Percentiles rank a stretch among this genome's conserved stretches.
Conservation (phyloP, 2,888 invertebrate species). For the Epirrhoe tristata region DNA sequence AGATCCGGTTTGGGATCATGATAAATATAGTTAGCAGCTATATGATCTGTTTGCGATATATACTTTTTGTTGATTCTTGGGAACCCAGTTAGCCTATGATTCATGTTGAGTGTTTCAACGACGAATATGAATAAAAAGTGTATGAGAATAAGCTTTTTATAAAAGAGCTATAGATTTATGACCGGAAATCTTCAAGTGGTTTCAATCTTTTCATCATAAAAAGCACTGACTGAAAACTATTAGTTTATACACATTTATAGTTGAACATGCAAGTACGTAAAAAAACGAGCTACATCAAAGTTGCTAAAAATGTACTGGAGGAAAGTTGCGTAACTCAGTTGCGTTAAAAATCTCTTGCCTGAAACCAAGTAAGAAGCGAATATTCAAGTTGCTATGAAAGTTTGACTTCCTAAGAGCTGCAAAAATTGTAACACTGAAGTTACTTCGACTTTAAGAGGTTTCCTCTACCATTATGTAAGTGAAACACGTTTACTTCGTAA, state of each 20-base stretch:
- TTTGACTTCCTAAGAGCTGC: slow-evolving; percentile 43
- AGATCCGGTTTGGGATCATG: slow-evolving; percentile 59
- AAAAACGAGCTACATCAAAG: background rate
- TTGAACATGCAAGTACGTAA: background rate
- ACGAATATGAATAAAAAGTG: slow-evolving; percentile 25
- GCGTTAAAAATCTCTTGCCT: slow-evolving; percentile 18
- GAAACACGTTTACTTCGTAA: slow-evolving; percentile 70
- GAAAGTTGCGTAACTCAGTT: slow-evolving; percentile 25
- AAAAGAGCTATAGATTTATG: slow-evolving; percentile 27
- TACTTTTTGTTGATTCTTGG: slow-evolving; percentile 43
- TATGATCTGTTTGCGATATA: slow-evolving; percentile 43
- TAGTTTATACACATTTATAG: background rate
- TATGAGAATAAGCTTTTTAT: slow-evolving; percentile 26
- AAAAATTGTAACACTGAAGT: slow-evolving; percentile 49
- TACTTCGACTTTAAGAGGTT: slow-evolving; percentile 54
- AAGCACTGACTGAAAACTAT: slow-evolving; percentile 5
- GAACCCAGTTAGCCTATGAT: slow-evolving; percentile 40
- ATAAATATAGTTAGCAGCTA: slow-evolving; percentile 53
- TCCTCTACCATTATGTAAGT: slow-evolving; percentile 60
- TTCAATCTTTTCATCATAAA: slow-evolving; percentile 13
- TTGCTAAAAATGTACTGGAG: background rate
- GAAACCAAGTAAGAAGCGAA: slow-evolving; percentile 15
- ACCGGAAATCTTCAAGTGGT: slow-evolving; percentile 19
- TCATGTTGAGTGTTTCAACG: slow-evolving; percentile 23
- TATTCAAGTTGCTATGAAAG: slow-evolving; percentile 26